phyloP scores from a whole-genome alignment of 2,113 vertebrate species.

The Petaurus breviceps region DNA sequence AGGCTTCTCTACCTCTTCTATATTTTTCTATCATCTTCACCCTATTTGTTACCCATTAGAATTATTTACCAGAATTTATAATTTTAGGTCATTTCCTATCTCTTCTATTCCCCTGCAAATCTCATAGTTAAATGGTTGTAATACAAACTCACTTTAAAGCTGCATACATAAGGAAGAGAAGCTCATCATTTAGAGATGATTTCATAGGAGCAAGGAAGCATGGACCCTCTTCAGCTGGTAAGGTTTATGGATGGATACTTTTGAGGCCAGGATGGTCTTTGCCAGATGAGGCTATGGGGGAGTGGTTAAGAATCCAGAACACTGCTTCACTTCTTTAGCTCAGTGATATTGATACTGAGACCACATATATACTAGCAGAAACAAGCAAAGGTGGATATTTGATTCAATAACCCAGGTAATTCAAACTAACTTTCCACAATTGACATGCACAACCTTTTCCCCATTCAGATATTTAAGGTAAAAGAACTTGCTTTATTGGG shows the following conservation, averaged over 20 bases:
- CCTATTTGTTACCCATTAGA: not conserved
- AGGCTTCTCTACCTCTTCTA: rapidly evolving
- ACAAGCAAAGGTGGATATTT: not conserved
- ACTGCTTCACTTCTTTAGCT: not conserved
- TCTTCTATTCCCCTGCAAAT: not conserved
- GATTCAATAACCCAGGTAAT: not conserved
- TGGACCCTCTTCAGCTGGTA: rapidly evolving
- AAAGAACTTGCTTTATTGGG: not conserved
- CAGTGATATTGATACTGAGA: not conserved
- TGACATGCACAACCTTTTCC: not conserved
- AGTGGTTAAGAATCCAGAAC: not conserved
- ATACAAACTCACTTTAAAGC: not conserved
- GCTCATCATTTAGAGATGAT: rapidly evolving
- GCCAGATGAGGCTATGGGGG: not conserved
- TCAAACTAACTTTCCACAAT: not conserved
- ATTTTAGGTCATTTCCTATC: not conserved
- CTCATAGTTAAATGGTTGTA: not conserved
- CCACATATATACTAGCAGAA: not conserved
- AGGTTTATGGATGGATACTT: not conserved
- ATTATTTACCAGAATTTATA: not conserved
- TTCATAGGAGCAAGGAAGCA: rapidly evolving
- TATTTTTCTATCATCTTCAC: not conserved
- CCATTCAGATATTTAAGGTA: not conserved
- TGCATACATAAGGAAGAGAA: not conserved
- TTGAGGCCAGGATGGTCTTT: not conserved